These are phyloP conservation scores for Pocota personata DNA, from an alignment of 2,888 invertebrate species.

Conservation along the genomic window DNA sequence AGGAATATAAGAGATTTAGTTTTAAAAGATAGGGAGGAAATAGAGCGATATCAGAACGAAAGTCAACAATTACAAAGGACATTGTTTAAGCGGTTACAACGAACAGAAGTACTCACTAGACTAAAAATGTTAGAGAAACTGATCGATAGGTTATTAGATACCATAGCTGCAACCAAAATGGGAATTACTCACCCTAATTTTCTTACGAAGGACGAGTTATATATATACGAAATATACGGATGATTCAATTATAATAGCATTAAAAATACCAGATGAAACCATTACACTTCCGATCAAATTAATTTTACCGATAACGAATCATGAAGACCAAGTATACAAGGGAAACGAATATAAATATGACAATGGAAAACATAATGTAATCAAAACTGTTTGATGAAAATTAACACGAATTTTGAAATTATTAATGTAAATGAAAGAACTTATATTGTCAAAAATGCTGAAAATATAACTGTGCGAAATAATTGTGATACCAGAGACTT, in stretches of 20 bases:
- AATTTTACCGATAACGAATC: slow-evolving; percentile 10
- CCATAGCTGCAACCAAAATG: slow-evolving; percentile 13
- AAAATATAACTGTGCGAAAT: slow-evolving; percentile 23
- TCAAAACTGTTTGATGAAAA: slow-evolving; percentile 22
- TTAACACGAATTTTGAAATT: slow-evolving; percentile 19
- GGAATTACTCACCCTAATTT: slow-evolving; percentile 22
- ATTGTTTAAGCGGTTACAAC: slow-evolving; percentile 9
- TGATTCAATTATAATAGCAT: background rate
- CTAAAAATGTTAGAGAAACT: slow-evolving; percentile 19
- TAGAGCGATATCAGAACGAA: slow-evolving; percentile 15
- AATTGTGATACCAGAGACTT: slow-evolving; percentile 17
- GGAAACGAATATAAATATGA: slow-evolving; percentile 24
- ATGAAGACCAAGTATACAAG: background rate
- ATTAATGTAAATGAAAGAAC: slow-evolving; percentile 25
- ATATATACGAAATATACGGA: background rate
- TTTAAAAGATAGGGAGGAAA: slow-evolving; percentile 14
- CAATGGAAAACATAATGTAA: slow-evolving; percentile 24
- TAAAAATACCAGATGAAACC: slow-evolving; percentile 1
- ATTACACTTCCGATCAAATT: background rate
- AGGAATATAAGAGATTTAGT: slow-evolving; percentile 12
- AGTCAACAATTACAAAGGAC: slow-evolving; percentile 14
- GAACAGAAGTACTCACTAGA: slow-evolving; percentile 15
- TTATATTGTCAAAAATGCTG: slow-evolving; percentile 23
- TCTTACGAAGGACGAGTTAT: slow-evolving; percentile 4
- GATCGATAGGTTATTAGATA: background rate